A percentile compares a stretch with the other conserved stretches of the same genome.
Evolutionary conservation across 2,113 vertebrate genomes (phyloP).

Genomic region (Pygoscelis adeliae): DNA sequence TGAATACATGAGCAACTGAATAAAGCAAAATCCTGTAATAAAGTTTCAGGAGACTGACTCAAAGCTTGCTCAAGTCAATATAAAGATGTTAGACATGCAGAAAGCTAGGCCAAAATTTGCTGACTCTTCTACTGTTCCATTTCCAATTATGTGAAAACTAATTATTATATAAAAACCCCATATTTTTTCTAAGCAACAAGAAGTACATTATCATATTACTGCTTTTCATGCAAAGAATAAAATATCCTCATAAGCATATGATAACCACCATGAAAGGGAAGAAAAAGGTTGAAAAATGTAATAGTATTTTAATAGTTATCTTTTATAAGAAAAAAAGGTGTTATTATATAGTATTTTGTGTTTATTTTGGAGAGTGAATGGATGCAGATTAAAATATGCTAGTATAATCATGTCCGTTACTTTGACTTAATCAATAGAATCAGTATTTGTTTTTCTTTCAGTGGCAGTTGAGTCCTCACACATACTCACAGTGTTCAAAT

Average conservation of each 20-base stretch:
- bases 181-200: neutral
- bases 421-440: neutral
- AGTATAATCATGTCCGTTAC: neutral
- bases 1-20: neutral
- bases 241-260: neutral
- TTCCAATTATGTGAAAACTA: neutral
- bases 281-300: neutral
- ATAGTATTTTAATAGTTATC: neutral
- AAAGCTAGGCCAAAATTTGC: neutral
- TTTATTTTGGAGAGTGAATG: neutral
- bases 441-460: neutral
- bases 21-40: neutral
- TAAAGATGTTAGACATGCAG: neutral
- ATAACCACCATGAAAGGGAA: neutral
- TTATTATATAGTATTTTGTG: neutral
- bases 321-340: neutral
- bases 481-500: neutral
- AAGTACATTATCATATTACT: neutral
- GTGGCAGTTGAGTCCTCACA: neutral
- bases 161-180: neutral
- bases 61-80: neutral
- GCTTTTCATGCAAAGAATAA: neutral
- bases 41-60: neutral
- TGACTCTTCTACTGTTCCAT: neutral
- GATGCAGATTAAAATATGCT: neutral